Evolutionary conservation across 2,888 invertebrate species (phyloP).

Genomic region (Papilio elwesi): DNA sequence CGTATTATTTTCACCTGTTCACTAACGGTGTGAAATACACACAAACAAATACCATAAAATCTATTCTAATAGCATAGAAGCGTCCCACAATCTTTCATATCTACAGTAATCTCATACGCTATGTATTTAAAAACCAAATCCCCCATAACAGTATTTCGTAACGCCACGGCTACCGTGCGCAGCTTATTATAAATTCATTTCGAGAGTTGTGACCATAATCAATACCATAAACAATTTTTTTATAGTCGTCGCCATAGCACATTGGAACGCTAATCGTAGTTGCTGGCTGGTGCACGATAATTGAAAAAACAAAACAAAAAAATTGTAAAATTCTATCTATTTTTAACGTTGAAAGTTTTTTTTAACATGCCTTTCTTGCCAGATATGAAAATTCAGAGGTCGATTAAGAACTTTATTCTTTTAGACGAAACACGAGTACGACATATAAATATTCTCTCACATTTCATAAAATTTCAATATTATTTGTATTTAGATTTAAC

Average conservation of each 20-base stretch:
- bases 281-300: slow-evolving; percentile 65
- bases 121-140: slow-evolving; percentile 29
- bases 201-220: slow-evolving; percentile 40
- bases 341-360: slow-evolving; percentile 6
- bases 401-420: not conserved
- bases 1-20: no score
- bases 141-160: slow-evolving; percentile 24
- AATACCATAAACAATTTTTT: slow-evolving; percentile 75
- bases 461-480: no score
- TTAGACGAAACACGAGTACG: no score
- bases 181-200: slow-evolving; percentile 39
- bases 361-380: not conserved
- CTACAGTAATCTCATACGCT: slow-evolving; percentile 6
- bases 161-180: slow-evolving; percentile 31
- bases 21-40: no score
- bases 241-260: slow-evolving; percentile 75
- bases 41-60: slow-evolving; percentile 10
- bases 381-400: slow-evolving; percentile 2
- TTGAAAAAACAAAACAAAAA: slow-evolving; percentile 49
- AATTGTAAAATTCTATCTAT: slow-evolving; percentile 40
- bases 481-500: no score
- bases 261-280: slow-evolving; percentile 64
- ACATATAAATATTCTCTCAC: no score
- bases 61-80: not conserved
- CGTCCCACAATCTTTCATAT: not conserved